Base-by-base conservation (phyloP, 2,797 vertebrate genomes). In the Myotis daubentonii region DNA sequence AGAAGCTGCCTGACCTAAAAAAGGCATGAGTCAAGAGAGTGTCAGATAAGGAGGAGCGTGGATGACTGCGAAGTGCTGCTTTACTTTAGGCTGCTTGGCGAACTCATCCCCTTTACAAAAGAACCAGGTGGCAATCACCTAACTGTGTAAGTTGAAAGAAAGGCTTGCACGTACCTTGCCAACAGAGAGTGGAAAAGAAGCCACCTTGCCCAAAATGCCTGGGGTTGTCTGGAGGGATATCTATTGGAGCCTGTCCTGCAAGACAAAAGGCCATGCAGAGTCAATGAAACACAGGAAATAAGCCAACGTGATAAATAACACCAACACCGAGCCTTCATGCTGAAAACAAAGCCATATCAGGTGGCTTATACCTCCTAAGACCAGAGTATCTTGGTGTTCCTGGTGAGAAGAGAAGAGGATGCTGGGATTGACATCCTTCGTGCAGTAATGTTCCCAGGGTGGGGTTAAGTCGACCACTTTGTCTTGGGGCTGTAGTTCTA, bases 371-470 rank as follows among this genome's bases (percentile, higher is more conserved):
- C 99, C 99, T 98, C 99, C 99, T 55, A 99, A 97, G 91, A 98
- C 98, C 79, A 99, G 98, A 0, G 99, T 99, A 1, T 99, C 99
- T 98, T 99, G 99, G 79, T 99, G 99, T 87, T 99, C 99, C 98
- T 99, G 99, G 94, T 99, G 99, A 87, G 99, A 99, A 94, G 99
- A 99, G 98, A 99, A 99, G 92, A 99, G 99, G 86, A 99, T 99
- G 80, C 97, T 99, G 91, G 99, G 99, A 93, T 97, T 99, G 97
- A 99, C 98, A 95, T 99, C 99, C 98, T 99, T 99, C 20, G 99
- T 99, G 0, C 99, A 99, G 95, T 99, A 99, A 98, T 99, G 99
- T 97, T 99, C 99, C 99, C 99, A 99, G 0, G 99, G 99, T 20
- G 99, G 99, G 6, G 99, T 99, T 96, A 99, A 98, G 97, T 99